Conservation (phyloP, 2,888 invertebrate species). For the Cephalotes varians region DNA sequence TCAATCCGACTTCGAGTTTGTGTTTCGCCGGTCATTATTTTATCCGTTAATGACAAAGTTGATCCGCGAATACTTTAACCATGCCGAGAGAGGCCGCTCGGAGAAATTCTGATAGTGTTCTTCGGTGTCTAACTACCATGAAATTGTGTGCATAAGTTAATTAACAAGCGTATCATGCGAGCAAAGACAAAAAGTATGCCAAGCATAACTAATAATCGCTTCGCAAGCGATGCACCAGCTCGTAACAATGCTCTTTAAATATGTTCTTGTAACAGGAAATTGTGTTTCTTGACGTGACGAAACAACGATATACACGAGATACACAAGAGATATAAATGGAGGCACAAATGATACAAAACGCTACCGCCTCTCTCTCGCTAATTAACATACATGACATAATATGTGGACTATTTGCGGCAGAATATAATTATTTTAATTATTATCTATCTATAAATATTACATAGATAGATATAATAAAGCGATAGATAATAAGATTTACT, state of each 20-base stretch:
- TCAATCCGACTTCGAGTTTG: background rate
- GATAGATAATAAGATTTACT: no score
- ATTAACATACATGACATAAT: background rate
- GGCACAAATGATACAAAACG: background rate
- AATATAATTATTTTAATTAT: no score
- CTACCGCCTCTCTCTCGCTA: background rate
- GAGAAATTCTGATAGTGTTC: slow-evolving; percentile 25
- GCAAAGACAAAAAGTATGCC: slow-evolving; percentile 26
- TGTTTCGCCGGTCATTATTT: background rate
- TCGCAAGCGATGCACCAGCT: slow-evolving; percentile 7
- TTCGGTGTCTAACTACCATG: slow-evolving; percentile 5
- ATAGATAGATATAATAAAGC: no score
- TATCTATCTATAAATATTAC: background rate
- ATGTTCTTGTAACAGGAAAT: slow-evolving; percentile 21
- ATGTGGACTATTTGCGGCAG: background rate
- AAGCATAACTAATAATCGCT: slow-evolving; percentile 19
- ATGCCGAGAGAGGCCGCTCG: background rate
- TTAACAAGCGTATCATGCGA: slow-evolving; percentile 15
- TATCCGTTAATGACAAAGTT: slow-evolving; percentile 21
- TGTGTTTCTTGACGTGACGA: background rate
- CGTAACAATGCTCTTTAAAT: slow-evolving; percentile 7
- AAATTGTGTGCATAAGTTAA: slow-evolving; percentile 44
- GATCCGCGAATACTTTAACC: background rate
- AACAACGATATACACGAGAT: background rate
- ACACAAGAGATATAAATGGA: background rate